phyloP scores from a whole-genome alignment of 2,797 vertebrate genomes.

The Carcharodon carcharias region DNA sequence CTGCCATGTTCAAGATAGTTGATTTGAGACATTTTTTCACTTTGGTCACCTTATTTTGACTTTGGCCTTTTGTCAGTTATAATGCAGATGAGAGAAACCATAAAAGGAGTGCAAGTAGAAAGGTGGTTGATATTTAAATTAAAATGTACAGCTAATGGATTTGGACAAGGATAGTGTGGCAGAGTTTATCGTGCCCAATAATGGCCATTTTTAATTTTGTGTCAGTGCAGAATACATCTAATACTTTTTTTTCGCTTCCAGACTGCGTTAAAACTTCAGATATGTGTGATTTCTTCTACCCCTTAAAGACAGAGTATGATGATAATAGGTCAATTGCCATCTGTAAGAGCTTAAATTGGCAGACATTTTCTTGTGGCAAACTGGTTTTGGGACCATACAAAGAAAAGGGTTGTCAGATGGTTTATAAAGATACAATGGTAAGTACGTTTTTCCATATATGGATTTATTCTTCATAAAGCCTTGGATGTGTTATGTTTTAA shows the following conservation, averaged over 20 bases:
- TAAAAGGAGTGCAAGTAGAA: neutral
- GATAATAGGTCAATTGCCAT: conserved; percentile 49
- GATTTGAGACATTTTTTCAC: neutral
- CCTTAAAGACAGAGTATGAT: conserved; percentile 20
- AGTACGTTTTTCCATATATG: conserved; percentile 44
- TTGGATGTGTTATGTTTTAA: neutral
- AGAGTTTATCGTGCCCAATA: neutral
- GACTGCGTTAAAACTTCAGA: conserved; percentile 52
- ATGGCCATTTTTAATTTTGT: neutral
- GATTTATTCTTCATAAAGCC: neutral
- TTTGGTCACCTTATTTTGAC: neutral
- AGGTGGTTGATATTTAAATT: neutral
- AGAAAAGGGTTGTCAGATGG: conserved; percentile 61
- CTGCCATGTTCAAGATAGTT: neutral
- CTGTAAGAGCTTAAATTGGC: conserved; percentile 55
- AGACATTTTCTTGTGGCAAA: conserved; percentile 57
- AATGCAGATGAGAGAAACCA: neutral
- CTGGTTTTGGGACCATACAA: conserved; percentile 57
- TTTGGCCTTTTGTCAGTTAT: neutral
- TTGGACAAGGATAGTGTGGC: neutral
- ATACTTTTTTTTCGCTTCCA: conserved; percentile 45
- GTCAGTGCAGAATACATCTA: neutral
- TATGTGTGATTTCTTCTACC: conserved; percentile 43
- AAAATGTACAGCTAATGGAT: neutral
- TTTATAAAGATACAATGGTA: conserved; percentile 56